These are phyloP conservation scores for Punctoribates punctum DNA, from an alignment of 2,888 invertebrate species.

Conservation along the genomic window DNA sequence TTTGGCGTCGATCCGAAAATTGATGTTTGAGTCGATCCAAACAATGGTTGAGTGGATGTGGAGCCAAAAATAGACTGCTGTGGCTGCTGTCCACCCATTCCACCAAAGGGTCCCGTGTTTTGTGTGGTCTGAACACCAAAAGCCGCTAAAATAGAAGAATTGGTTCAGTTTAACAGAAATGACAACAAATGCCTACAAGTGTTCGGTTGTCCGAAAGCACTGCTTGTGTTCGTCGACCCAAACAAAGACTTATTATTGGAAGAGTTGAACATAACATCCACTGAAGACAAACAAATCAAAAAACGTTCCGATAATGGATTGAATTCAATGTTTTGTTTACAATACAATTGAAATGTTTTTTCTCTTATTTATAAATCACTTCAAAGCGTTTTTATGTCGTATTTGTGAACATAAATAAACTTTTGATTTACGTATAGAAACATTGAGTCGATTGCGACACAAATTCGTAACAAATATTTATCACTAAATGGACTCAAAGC, in stretches of 20 bases:
- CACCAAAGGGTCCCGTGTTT: constrained; percentile 23
- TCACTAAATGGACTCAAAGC: too few relatives aligned
- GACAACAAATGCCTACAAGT: neutral
- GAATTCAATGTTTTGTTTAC: too few relatives aligned
- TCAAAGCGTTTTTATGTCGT: too few relatives aligned
- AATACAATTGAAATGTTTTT: too few relatives aligned
- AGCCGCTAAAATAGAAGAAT: neutral
- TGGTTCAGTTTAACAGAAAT: neutral
- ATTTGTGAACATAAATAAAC: too few relatives aligned
- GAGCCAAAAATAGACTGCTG: constrained; percentile 17
- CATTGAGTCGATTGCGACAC: too few relatives aligned
- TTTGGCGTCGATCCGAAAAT: constrained; percentile 36
- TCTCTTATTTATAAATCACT: too few relatives aligned
- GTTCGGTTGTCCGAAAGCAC: constrained; percentile 28
- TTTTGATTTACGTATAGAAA: too few relatives aligned
- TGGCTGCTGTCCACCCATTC: neutral
- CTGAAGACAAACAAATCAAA: neutral
- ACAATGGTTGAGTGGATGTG: constrained; percentile 14
- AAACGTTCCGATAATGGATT: too few relatives aligned
- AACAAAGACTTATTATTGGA: constrained; percentile 24
- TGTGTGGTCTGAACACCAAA: constrained; percentile 21
- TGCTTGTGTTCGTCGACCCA: neutral
- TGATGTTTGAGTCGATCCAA: constrained; percentile 27
- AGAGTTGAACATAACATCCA: constrained; percentile 3
- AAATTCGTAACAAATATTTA: too few relatives aligned